Evolutionary conservation across 2,113 vertebrate species (phyloP), one percentile per base, ranked within the genome.

Genomic region (Oryzias celebensis): DNA sequence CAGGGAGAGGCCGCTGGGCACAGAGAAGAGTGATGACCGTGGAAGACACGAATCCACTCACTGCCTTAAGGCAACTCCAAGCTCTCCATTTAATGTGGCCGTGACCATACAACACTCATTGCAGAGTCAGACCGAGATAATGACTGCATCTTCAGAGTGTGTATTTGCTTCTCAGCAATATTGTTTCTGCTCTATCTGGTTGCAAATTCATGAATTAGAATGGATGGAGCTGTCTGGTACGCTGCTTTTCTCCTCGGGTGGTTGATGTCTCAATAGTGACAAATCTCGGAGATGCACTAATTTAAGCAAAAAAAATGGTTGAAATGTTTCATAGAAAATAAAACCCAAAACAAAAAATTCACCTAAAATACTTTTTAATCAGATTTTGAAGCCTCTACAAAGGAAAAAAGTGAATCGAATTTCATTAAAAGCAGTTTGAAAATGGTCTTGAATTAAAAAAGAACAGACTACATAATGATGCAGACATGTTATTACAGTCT

Each of bases 1-100:
- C 77, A 80, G 73, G 65, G 78, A 58, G 64, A 82, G 63, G 79
- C 87, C 78, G 52, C 61, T 78, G 84, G 85, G 84, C 85, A 84
- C 50, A 72, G 65, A 64, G 64, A 81, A 87, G 88, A 90, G 73
- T 82, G 79, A 90, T 87, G 85, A 85, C 85, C 77, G 64, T 47
- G 69, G 78, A 73, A 70, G 73, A 83, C 71, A 70, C 52, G 50
- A 68, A 82, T 73, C 51, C 68, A 71, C 73, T 42, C 67, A 69
- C 72, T 50, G 83, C 83, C 83, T 82, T 44, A 54, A 80, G 84
- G 82, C 69, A 65, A 78, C 80, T 71, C 81, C 77, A 61, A 68
- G 73, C 80, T 80, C 62, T 87, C 72, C 61, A 65, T 84, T 73
- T 72, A n/a, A 16, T 62, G 70, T 68, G 53, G 23, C 47, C 43